Evolutionary conservation across 2,113 vertebrate genomes (phyloP).

Genomic region (Synchiropus splendidus): DNA sequence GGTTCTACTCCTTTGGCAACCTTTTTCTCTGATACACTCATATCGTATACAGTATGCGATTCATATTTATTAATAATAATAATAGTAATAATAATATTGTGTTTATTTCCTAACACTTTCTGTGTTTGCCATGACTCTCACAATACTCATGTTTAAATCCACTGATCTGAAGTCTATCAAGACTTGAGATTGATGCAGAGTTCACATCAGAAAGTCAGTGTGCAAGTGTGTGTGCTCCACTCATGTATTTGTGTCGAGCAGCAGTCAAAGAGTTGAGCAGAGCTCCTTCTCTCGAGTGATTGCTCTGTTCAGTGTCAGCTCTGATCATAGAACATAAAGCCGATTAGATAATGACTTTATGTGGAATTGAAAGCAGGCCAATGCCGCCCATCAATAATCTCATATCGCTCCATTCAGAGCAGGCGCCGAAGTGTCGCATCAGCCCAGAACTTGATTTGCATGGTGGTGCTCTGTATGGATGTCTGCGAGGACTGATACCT

Average conservation of each 20-base stretch:
- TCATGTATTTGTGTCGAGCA: constrained; percentile 9
- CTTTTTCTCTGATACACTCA: too few relatives aligned
- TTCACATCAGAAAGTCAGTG: constrained; percentile 16
- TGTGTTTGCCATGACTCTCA: too few relatives aligned
- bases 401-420: constrained; percentile 16
- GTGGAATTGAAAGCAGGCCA: constrained; percentile 3
- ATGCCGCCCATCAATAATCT: constrained; percentile 14
- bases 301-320: constrained; percentile 15
- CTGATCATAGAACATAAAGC: constrained; percentile 13
- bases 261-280: constrained; percentile 9
- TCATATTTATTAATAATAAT: too few relatives aligned
- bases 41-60: too few relatives aligned
- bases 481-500: constrained; percentile 3
- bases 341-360: constrained; percentile 22
- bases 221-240: constrained; percentile 11
- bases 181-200: constrained; percentile 37
- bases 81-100: too few relatives aligned
- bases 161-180: constrained; percentile 17
- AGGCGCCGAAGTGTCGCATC: constrained; percentile 12
- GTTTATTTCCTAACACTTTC: too few relatives aligned
- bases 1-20: too few relatives aligned
- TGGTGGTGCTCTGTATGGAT: too few relatives aligned
- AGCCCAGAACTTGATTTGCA: constrained; percentile 6
- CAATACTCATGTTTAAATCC: too few relatives aligned
- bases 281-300: constrained; percentile 8